A percentile compares a stretch with the other conserved stretches of the same genome.
phyloP scores from a whole-genome alignment of 1,140 invertebrate species.

The Aphis gossypii region DNA sequence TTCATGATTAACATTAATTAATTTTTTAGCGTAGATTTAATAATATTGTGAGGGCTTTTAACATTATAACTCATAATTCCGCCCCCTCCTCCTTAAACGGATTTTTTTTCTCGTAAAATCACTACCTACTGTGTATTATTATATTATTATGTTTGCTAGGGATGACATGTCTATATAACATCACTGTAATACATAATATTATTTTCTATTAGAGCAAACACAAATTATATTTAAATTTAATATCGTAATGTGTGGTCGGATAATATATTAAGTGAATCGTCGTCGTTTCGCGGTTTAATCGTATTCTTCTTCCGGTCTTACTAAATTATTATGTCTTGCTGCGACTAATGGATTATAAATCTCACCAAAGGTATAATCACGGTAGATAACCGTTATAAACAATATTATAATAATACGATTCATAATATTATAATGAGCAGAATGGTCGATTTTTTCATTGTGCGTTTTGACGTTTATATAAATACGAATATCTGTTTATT shows the following conservation, averaged over 20 bases:
- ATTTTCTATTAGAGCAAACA: not conserved
- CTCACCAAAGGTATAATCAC: too few relatives aligned
- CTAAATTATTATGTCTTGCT: not conserved
- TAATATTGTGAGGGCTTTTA: not conserved
- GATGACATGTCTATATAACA: too few relatives aligned
- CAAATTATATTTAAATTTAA: not conserved
- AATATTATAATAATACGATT: not conserved
- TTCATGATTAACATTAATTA: not conserved
- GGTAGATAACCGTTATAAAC: not conserved
- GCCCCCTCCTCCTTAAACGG: too few relatives aligned
- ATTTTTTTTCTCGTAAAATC: not conserved
- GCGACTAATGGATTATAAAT: not conserved
- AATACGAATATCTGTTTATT: constrained; percentile 9
- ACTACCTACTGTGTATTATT: not conserved
- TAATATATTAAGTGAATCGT: constrained; percentile 10
- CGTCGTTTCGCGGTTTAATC: not conserved
- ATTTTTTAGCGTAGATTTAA: not conserved
- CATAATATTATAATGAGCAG: not conserved
- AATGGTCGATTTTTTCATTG: not conserved
- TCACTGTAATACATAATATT: not conserved
- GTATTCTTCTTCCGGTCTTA: not conserved
- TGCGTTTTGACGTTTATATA: not conserved
- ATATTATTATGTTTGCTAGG: too few relatives aligned
- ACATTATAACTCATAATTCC: not conserved
- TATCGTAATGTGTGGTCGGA: not conserved